Conservation (phyloP, 2,888 invertebrate species). For the Nymphalis polychloros region DNA sequence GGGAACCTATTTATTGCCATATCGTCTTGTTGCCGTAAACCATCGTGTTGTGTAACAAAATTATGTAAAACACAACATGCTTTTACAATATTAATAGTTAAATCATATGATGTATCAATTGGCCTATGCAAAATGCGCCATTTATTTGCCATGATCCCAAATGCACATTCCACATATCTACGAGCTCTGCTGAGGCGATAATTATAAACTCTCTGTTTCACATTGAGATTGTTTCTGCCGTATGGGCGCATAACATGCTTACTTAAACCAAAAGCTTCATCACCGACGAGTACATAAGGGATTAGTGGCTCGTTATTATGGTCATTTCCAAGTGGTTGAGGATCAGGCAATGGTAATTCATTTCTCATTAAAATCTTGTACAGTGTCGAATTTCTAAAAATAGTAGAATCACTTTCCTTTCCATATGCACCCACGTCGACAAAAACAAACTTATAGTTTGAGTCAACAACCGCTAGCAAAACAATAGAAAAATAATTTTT, state of each 20-base stretch:
- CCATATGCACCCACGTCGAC: constrained; percentile 41
- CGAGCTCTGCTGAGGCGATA: constrained; percentile 34
- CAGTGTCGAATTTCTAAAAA: constrained; percentile 41
- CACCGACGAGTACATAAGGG: constrained; percentile 40
- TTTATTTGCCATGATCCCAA: constrained; percentile 39
- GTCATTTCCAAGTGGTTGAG: constrained; percentile 38
- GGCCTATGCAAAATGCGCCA: constrained; percentile 41
- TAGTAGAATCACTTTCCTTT: constrained; percentile 40
- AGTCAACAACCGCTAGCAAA: constrained; percentile 37
- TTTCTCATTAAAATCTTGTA: constrained; percentile 41
- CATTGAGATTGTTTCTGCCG: constrained; percentile 29
- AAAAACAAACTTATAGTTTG: constrained; percentile 39
- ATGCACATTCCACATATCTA: constrained; percentile 37
- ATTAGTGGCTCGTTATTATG: constrained; percentile 35
- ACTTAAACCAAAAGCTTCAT: constrained; percentile 40
- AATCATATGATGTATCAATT: constrained; percentile 16
- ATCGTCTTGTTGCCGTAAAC: constrained; percentile 34
- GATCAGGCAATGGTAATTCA: constrained; percentile 39
- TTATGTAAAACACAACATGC: constrained; percentile 4
- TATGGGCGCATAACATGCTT: constrained; percentile 41
- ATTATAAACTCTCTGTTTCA: constrained; percentile 39
- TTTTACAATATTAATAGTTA: constrained; percentile 39
- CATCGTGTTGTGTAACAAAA: constrained; percentile 9
- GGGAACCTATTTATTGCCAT: constrained; percentile 38
- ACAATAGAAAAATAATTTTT: constrained; percentile 41